Evolutionary conservation across 1,140 invertebrate genomes (phyloP).

Genomic region (Conopomorpha cramerella): DNA sequence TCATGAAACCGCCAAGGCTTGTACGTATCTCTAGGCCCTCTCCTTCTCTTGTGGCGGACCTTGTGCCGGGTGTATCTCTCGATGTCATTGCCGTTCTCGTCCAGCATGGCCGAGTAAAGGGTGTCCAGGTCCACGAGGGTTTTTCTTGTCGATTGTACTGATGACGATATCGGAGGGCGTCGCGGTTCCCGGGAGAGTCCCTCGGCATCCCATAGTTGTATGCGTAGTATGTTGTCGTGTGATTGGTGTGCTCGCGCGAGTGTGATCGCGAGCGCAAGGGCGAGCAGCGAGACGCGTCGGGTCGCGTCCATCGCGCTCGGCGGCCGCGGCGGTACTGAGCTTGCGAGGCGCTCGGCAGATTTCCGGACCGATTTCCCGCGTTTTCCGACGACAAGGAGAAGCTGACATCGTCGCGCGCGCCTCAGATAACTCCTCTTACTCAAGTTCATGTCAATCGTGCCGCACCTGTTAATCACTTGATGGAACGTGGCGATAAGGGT

Average conservation of each 20-base stretch:
- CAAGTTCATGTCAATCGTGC: too few species aligned
- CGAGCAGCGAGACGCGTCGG: slow-evolving; percentile 22
- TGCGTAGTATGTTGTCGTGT: slow-evolving; percentile 44
- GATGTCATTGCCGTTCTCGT: slow-evolving; percentile 30
- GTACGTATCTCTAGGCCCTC: slow-evolving; percentile 32
- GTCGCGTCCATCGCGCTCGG: slow-evolving; percentile 36
- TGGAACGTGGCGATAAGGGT: too few species aligned
- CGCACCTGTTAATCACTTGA: too few species aligned
- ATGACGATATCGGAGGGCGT: slow-evolving; percentile 10
- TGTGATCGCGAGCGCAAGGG: slow-evolving; percentile 31
- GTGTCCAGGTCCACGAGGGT: slow-evolving; percentile 37
- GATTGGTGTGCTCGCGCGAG: slow-evolving; percentile 39
- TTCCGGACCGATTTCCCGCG: slow-evolving; percentile 51
- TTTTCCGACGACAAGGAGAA: too few species aligned
- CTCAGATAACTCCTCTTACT: too few species aligned
- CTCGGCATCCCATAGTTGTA: slow-evolving; percentile 49
- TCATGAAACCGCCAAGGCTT: slow-evolving; percentile 43
- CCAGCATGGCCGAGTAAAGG: slow-evolving; percentile 43
- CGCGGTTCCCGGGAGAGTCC: slow-evolving; percentile 33
- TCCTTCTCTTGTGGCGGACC: slow-evolving; percentile 43
- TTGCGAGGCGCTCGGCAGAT: slow-evolving; percentile 11
- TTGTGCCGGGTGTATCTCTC: slow-evolving; percentile 37
- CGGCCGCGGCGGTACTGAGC: slow-evolving; percentile 43
- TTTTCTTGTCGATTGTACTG: slow-evolving; percentile 16
- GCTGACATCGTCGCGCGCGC: too few species aligned